phyloP scores from a whole-genome alignment of 2,888 invertebrate genomes.

The Pandemis corylana region DNA sequence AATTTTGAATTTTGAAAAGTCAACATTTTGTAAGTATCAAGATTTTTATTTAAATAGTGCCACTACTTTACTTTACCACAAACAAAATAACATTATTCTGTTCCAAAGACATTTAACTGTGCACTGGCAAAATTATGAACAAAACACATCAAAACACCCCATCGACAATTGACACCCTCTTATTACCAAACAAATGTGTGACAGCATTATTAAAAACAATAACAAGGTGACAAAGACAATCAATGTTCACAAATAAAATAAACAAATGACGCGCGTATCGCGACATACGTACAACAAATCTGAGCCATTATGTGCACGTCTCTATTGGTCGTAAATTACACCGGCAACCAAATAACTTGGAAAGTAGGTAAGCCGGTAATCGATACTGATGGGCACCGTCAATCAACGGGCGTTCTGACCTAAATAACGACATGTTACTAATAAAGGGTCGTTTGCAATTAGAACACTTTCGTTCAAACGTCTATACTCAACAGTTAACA shows the following conservation, averaged over 20 bases:
- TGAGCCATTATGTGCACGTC: neutral
- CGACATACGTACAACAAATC: neutral
- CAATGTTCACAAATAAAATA: neutral
- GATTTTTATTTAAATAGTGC: too few species aligned
- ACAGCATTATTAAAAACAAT: neutral
- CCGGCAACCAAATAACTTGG: neutral
- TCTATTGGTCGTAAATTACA: conserved; percentile 2
- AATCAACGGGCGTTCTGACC: conserved; percentile 23
- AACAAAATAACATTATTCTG: too few species aligned
- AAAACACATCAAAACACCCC: neutral
- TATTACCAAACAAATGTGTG: neutral
- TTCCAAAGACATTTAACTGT: too few species aligned
- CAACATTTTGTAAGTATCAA: too few species aligned
- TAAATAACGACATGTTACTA: conserved; percentile 5
- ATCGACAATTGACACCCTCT: neutral
- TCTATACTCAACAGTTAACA: too few species aligned
- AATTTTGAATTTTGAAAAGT: too few species aligned
- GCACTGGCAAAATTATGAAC: neutral
- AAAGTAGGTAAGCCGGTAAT: conserved; percentile 31
- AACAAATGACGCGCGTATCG: neutral
- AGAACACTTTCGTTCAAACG: neutral
- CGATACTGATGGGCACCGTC: conserved; percentile 29
- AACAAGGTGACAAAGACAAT: neutral
- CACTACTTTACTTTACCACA: too few species aligned
- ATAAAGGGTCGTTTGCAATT: conserved; percentile 1